These are phyloP conservation scores for Trinorchestia longiramus DNA, from an alignment of 1,140 invertebrate species.

Conservation along the genomic window DNA sequence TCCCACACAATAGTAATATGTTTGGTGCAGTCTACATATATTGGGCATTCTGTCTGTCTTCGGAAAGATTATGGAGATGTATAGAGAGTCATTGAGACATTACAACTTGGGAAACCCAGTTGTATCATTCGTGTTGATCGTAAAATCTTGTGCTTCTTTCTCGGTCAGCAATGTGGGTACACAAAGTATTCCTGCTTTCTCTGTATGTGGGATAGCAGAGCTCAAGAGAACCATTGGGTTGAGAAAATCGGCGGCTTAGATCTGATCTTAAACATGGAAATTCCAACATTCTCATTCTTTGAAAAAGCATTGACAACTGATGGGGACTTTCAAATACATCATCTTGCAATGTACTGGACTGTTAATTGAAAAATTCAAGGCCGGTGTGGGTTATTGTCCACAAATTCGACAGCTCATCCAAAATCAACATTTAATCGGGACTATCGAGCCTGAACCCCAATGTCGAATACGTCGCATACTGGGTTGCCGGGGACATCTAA, in stretches of 20 bases:
- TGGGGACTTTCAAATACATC: background rate
- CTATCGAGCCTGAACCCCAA: too few relatives aligned
- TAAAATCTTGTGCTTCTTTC: conserved; percentile 49
- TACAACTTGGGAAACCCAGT: conserved; percentile 58
- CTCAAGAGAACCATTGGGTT: conserved; percentile 38
- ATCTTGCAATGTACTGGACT: background rate
- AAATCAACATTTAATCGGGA: background rate
- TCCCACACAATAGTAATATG: conserved; percentile 49
- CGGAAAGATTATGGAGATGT: conserved; percentile 56
- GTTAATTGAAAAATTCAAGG: background rate
- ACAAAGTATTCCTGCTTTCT: conserved; percentile 66
- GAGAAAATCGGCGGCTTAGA: background rate
- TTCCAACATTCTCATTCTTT: background rate
- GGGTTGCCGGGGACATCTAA: too few relatives aligned
- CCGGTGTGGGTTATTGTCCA: background rate
- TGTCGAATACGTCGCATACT: too few relatives aligned
- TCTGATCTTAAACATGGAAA: background rate
- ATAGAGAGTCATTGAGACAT: conserved; percentile 58
- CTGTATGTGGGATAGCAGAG: conserved; percentile 65
- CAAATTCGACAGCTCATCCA: background rate
- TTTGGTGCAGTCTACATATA: conserved; percentile 21
- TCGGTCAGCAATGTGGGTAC: conserved; percentile 63
- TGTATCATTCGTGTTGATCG: conserved; percentile 65
- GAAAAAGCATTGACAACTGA: conserved; percentile 27
- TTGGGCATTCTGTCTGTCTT: conserved; percentile 50